These are phyloP conservation scores for Leguminivora glycinivorella DNA, from an alignment of 1,140 invertebrate genomes.

Conservation along the genomic window DNA sequence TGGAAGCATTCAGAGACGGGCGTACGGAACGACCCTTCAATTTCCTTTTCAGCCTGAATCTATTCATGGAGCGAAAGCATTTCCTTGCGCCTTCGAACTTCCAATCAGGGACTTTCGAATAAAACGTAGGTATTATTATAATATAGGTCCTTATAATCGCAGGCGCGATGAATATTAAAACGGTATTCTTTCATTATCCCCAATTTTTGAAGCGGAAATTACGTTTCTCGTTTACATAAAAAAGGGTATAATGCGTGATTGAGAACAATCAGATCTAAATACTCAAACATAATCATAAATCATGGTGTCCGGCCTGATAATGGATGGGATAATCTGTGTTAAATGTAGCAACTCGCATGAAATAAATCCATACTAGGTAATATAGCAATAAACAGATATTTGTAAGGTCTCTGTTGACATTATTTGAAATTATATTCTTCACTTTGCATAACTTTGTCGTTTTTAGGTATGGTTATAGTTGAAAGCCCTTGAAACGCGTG, in stretches of 20 bases:
- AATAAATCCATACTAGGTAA: no score
- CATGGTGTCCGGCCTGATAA: no score
- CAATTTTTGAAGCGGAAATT: conserved; percentile 1
- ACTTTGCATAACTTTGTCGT: no score
- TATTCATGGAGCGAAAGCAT: conserved; percentile 61
- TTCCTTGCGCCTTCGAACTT: conserved; percentile 52
- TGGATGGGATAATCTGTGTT: no score
- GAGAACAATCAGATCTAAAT: conserved; percentile 1
- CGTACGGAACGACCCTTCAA: conserved; percentile 62
- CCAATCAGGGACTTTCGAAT: conserved; percentile 58
- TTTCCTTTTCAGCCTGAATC: conserved; percentile 64
- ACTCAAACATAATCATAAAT: neutral
- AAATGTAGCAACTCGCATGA: no score
- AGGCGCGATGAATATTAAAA: conserved; percentile 64
- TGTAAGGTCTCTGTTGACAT: no score
- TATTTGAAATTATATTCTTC: no score
- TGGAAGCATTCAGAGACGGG: conserved; percentile 50
- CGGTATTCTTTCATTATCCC: conserved; percentile 34
- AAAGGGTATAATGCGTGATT: neutral
- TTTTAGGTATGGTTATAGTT: no score
- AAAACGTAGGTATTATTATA: conserved; percentile 53
- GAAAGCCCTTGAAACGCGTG: no score
- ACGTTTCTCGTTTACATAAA: conserved; percentile 16
- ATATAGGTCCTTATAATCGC: conserved; percentile 53
- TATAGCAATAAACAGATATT: no score